Evolutionary conservation across 2,113 vertebrate genomes (phyloP), one percentile per base, ranked within the genome.

Genomic region (Engystomops pustulosus): DNA sequence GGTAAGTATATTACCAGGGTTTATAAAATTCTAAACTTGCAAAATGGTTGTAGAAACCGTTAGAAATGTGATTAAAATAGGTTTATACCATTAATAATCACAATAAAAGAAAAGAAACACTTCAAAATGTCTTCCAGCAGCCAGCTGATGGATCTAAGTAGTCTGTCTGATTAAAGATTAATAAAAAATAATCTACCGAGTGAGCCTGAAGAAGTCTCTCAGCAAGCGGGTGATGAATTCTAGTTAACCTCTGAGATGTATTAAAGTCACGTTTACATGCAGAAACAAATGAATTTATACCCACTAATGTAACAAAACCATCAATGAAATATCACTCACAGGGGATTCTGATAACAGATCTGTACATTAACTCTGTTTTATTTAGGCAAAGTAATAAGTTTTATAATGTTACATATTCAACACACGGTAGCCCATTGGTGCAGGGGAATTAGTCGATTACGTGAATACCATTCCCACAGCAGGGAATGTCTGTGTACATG

Each of bases 41-140:
- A 27, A 60, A 60, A 60, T 27, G 11, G 23, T 23, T 60, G 23
- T 23, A 60, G 3, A 11, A 32, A 17, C 1, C 2, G 17, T 62
- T 30, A 27, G 25, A 2, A 58, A 25, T 58, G 53, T 58, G 12
- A n/a, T n/a, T n/a, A n/a, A n/a, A n/a, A n/a, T n/a, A n/a, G n/a
- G n/a, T n/a, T n/a, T n/a, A n/a, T 49, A 53, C 15, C 7, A 53
- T 51, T 30, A 34, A 51, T 30, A 47, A 49, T 30, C 11, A 14
- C 36, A 23, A 90, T 87, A 44, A 1, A 7, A 14, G 8, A 20
- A 90, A 87, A 38, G 0, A n/a, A n/a, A n/a, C n/a, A 5, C 79
- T 27, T 45, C 17, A 32, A 79, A 15, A 15, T 12, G 45, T 83
- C 23, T 85, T 36, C 20, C 79, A 84, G 27, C 84, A 88, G 79